These are phyloP conservation scores for Leucophenga montana DNA, from an alignment of 2,888 invertebrate genomes.

Conservation along the genomic window DNA sequence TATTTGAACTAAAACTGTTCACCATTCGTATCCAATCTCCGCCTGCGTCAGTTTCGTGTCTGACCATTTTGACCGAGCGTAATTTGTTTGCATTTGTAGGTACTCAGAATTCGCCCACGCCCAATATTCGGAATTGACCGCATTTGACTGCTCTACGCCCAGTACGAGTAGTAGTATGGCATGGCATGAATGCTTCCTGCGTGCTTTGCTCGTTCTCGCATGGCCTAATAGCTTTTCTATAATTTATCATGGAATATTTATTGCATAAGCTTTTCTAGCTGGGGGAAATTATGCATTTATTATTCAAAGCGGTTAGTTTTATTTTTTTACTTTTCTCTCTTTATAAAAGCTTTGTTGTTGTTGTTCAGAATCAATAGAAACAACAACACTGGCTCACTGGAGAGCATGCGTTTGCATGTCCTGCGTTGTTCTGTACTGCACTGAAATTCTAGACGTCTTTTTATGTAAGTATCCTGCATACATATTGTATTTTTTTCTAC, in stretches of 20 bases:
- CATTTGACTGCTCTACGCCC: slow-evolving; percentile 1
- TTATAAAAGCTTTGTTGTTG: slow-evolving; percentile 27
- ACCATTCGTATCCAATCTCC: slow-evolving; percentile 8
- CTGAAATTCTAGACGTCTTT: neutral
- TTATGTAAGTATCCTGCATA: slow-evolving; percentile 4
- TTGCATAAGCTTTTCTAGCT: slow-evolving; percentile 62
- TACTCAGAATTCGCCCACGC: slow-evolving; percentile 24
- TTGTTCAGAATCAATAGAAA: slow-evolving; percentile 19
- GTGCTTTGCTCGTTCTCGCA: neutral
- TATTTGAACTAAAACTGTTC: neutral
- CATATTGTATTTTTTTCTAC: slow-evolving; percentile 8
- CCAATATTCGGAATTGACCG: slow-evolving; percentile 5
- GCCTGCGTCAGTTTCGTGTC: slow-evolving; percentile 12
- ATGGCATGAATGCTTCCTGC: neutral
- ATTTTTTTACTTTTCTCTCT: slow-evolving; percentile 24
- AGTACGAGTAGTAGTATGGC: neutral
- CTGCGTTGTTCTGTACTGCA: neutral
- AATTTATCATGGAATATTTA: slow-evolving; percentile 64
- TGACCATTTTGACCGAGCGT: slow-evolving; percentile 23
- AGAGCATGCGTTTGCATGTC: slow-evolving; percentile 7
- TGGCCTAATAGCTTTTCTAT: slow-evolving; percentile 65
- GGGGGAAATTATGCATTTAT: slow-evolving; percentile 60
- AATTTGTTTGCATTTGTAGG: slow-evolving; percentile 24
- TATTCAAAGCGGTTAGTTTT: slow-evolving; percentile 52
- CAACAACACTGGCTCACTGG: neutral